Conservation (phyloP, 2,113 vertebrate species). For the Cyphomyrus discorhynchus region DNA sequence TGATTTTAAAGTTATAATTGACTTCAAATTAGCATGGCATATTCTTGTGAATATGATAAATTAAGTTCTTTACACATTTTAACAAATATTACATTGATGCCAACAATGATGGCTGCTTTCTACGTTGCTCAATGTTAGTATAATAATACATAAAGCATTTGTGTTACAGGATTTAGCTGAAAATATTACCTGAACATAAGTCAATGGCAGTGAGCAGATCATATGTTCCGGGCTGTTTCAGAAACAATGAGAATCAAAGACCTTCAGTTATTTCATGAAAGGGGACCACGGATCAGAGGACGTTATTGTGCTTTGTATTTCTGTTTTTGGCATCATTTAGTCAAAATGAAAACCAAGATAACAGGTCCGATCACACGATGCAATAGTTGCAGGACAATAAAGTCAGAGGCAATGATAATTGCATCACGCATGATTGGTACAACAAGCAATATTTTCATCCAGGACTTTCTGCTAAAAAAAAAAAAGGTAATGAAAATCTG, state of each 20-base stretch:
- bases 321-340: background rate
- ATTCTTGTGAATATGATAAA: background rate
- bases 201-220: background rate
- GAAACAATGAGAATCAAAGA: background rate
- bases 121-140: background rate
- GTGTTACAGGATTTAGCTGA: background rate
- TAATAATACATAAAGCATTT: background rate
- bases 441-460: background rate
- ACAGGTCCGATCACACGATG: background rate
- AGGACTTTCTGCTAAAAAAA: background rate
- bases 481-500: background rate
- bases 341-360: background rate
- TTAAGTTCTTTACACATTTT: background rate
- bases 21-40: background rate
- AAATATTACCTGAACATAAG: background rate
- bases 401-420: background rate
- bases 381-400: background rate
- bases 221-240: background rate
- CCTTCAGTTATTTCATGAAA: background rate
- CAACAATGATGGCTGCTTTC: background rate
- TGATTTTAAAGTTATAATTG: background rate
- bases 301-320: background rate
- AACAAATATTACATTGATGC: background rate
- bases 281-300: background rate
- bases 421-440: background rate